Evolutionary conservation across 2,113 vertebrate genomes (phyloP).

Genomic region (Saccopteryx leptura): DNA sequence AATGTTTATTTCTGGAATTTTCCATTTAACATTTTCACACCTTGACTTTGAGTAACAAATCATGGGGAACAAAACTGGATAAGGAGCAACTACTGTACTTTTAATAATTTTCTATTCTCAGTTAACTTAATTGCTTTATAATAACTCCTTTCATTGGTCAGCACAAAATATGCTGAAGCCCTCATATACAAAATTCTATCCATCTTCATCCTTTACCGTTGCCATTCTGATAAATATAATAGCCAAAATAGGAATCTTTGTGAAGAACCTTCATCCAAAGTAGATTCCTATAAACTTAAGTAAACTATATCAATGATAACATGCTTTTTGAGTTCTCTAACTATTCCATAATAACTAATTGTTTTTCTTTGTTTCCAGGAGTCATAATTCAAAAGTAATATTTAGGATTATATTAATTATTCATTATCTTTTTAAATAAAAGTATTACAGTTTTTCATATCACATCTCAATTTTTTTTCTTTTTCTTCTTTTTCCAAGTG

Average conservation of each 20-base stretch:
- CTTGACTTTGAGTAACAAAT: not conserved
- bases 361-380: conserved; percentile 44
- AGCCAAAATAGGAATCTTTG: conserved; percentile 1
- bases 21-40: not conserved
- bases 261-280: not conserved
- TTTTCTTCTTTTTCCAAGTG: no score
- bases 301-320: conserved; percentile 43
- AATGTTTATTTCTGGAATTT: not conserved
- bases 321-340: not conserved
- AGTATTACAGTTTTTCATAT: not conserved
- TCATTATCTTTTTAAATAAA: not conserved
- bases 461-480: not conserved
- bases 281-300: conserved; percentile 53
- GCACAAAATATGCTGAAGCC: conserved; percentile 74
- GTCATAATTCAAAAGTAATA: conserved; percentile 56
- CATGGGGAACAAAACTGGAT: not conserved
- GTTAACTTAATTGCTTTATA: conserved; percentile 59
- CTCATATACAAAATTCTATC: conserved; percentile 34
- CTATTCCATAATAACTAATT: conserved; percentile 61
- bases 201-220: conserved; percentile 41
- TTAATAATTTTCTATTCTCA: conserved; percentile 43
- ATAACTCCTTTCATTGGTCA: conserved; percentile 49
- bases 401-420: conserved; percentile 42
- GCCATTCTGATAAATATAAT: conserved; percentile 64
- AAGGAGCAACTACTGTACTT: not conserved